These are phyloP conservation scores for Sapayoa aenigma DNA, from an alignment of 2,113 vertebrate genomes.

Conservation along the genomic window DNA sequence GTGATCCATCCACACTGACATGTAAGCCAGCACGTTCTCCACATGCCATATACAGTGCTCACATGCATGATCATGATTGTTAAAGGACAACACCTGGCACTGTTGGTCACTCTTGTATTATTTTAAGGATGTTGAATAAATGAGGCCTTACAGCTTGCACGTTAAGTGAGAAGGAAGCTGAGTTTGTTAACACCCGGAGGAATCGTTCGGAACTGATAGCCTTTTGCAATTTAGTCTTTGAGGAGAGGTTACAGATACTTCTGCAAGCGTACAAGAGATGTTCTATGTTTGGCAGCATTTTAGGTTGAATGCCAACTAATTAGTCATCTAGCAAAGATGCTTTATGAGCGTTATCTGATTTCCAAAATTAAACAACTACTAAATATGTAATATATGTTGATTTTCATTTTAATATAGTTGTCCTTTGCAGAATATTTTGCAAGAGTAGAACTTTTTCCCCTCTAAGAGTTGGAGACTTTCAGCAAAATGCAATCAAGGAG, in stretches of 20 bases:
- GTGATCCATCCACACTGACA: conserved; percentile 3
- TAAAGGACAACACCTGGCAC: background rate
- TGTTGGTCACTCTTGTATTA: background rate
- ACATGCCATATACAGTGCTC: background rate
- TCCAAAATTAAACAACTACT: conserved; percentile 54
- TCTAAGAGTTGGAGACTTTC: background rate
- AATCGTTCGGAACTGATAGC: background rate
- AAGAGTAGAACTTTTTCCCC: conserved; percentile 10
- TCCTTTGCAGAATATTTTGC: conserved; percentile 31
- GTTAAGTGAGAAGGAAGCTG: background rate
- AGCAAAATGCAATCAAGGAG: background rate
- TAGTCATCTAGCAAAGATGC: conserved; percentile 60
- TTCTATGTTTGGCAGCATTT: conserved; percentile 56
- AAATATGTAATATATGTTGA: conserved; percentile 24
- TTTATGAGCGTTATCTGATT: conserved; percentile 59
- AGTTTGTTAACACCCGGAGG: background rate
- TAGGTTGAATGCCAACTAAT: conserved; percentile 64
- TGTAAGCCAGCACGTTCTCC: background rate
- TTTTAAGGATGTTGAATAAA: background rate
- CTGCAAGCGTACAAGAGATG: conserved; percentile 35
- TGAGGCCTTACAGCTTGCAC: background rate
- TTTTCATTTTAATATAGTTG: conserved; percentile 37
- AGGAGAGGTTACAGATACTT: conserved; percentile 33
- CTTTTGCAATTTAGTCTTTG: conserved; percentile 13
- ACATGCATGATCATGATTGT: background rate